phyloP scores from a whole-genome alignment of 1,140 invertebrate genomes.

The Bilobella aurantiaca region DNA sequence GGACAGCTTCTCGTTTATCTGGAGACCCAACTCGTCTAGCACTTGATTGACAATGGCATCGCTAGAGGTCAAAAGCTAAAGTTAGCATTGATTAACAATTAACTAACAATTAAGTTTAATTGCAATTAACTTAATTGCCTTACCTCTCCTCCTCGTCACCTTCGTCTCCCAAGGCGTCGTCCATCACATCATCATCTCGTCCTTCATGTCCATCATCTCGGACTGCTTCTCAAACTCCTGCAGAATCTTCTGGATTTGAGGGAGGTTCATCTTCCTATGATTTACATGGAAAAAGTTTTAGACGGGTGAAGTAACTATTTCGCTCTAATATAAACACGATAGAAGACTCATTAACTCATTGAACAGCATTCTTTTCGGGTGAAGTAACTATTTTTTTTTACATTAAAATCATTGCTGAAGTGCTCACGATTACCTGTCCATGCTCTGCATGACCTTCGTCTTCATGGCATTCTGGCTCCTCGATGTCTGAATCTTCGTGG shows the following conservation, averaged over 20 bases:
- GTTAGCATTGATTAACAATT: slow-evolving; percentile 7
- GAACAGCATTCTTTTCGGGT: too few relatives aligned
- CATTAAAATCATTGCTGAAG: too few relatives aligned
- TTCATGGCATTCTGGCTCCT: slow-evolving; percentile 99
- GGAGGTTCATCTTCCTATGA: slow-evolving; percentile 88
- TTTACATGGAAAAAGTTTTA: too few relatives aligned
- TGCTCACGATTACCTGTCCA: slow-evolving; percentile 96
- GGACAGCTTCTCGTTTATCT: slow-evolving; percentile 78
- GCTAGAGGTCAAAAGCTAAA: slow-evolving; percentile 40
- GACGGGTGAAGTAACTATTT: neutral
- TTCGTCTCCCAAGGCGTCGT: slow-evolving; percentile 97
- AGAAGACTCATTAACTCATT: too few relatives aligned
- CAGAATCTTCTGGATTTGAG: slow-evolving; percentile 97
- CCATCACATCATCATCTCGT: slow-evolving; percentile 99
- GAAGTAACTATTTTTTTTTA: too few relatives aligned
- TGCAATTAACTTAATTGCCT: slow-evolving; percentile 17
- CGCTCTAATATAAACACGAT: too few relatives aligned
- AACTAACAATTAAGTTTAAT: slow-evolving; percentile 6
- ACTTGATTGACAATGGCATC: slow-evolving; percentile 87
- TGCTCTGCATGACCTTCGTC: slow-evolving; percentile 93
- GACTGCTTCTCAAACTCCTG: slow-evolving; percentile 99
- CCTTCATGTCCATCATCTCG: slow-evolving; percentile 99
- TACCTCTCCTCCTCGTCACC: slow-evolving; percentile 97
- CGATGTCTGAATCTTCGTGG: slow-evolving; percentile 93
- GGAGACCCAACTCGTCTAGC: slow-evolving; percentile 90